phyloP scores from a whole-genome alignment of 2,888 invertebrate species.

The Synergus umbraculus region DNA sequence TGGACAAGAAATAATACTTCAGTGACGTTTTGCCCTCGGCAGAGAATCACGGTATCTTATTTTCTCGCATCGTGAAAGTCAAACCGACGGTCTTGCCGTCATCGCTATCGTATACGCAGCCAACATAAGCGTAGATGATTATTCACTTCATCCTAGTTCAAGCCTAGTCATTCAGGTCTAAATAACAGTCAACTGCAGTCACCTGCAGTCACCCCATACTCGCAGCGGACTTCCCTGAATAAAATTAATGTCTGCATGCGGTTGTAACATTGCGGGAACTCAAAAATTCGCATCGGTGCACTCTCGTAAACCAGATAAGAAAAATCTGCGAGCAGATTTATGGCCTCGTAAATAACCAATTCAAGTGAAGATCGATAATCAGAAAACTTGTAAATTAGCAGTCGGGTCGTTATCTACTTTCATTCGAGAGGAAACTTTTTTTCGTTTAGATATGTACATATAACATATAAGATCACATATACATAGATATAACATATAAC shows the following conservation, averaged over 20 bases:
- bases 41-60: conserved; percentile 15
- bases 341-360: conserved; percentile 23
- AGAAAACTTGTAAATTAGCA: conserved; percentile 15
- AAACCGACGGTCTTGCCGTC: neutral
- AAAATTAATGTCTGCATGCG: conserved; percentile 16
- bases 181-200: neutral
- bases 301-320: conserved; percentile 21
- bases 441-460: no score
- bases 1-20: conserved; percentile 27
- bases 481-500: no score
- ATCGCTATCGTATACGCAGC: conserved; percentile 22
- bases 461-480: no score
- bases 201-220: neutral
- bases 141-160: conserved; percentile 29
- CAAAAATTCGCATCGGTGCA: conserved; percentile 17
- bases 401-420: neutral
- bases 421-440: neutral
- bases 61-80: conserved; percentile 32
- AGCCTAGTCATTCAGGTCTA: conserved; percentile 14
- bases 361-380: conserved; percentile 19
- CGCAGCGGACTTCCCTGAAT: neutral
- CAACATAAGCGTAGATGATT: conserved; percentile 29
- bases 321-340: conserved; percentile 16
- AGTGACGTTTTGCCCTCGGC: conserved; percentile 33
- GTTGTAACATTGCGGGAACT: neutral